A percentile compares a stretch with the other conserved stretches of the same genome.
phyloP scores from a whole-genome alignment of 2,888 invertebrate genomes.

The Xylota sylvarum region DNA sequence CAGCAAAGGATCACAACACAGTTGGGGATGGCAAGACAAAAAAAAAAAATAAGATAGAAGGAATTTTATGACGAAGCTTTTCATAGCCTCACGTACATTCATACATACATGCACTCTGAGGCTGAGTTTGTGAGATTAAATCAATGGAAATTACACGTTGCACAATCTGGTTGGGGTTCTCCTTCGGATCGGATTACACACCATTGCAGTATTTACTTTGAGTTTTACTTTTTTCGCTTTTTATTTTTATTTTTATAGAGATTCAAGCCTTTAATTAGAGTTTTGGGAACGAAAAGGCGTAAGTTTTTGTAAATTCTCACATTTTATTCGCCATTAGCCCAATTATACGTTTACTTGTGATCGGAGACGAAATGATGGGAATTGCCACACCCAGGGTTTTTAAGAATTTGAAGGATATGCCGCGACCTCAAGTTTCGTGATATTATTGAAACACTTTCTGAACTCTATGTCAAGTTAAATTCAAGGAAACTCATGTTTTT shows the following conservation, averaged over 20 bases:
- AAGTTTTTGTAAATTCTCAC: constrained; percentile 29
- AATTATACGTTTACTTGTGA: constrained; percentile 23
- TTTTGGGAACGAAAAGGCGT: constrained; percentile 15
- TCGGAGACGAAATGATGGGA: background rate
- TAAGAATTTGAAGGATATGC: background rate
- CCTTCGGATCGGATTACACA: constrained; percentile 16
- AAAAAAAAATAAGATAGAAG: background rate
- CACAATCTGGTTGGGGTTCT: constrained; percentile 25
- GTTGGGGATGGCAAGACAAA: background rate
- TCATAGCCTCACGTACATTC: background rate
- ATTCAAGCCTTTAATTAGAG: constrained; percentile 27
- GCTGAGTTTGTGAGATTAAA: constrained; percentile 35
- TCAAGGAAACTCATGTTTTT: no score
- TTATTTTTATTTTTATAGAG: background rate
- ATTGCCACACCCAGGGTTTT: constrained; percentile 6
- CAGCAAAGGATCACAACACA: constrained; percentile 28
- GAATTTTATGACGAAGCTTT: constrained; percentile 42
- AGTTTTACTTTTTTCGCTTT: background rate
- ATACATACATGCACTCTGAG: background rate
- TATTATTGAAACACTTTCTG: no score
- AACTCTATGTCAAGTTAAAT: no score
- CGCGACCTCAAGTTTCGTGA: background rate
- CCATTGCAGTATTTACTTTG: constrained; percentile 23
- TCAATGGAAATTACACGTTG: constrained; percentile 56
- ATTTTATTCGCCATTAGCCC: constrained; percentile 30